Evolutionary conservation across 2,797 vertebrate genomes (phyloP).

Genomic region (Eulemur coronatus): DNA sequence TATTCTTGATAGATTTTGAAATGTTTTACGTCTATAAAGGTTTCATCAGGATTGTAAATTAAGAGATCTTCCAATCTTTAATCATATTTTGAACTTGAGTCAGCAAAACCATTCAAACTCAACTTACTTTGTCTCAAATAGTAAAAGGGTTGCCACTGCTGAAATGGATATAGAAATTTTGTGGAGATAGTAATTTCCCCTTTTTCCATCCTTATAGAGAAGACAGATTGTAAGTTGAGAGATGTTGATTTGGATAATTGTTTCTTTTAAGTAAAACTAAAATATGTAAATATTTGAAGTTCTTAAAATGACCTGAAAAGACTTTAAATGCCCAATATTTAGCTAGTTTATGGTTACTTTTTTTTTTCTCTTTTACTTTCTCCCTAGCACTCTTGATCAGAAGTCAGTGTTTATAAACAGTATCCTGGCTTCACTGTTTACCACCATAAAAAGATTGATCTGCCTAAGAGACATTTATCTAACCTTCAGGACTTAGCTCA

Average conservation of each 20-base stretch:
- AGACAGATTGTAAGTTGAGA: not conserved
- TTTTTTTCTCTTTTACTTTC: not conserved
- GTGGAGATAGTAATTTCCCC: not conserved
- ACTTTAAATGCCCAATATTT: not conserved
- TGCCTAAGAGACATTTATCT: not conserved
- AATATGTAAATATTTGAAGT: not conserved
- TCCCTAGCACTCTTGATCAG: not conserved
- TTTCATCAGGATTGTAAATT: constrained; percentile 49
- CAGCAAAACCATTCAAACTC: constrained; percentile 44
- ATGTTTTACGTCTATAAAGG: constrained; percentile 21
- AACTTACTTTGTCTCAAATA: not conserved
- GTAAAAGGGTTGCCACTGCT: not conserved
- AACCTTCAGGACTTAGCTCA: not conserved
- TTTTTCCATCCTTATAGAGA: not conserved
- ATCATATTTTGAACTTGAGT: not conserved
- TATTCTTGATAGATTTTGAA: constrained; percentile 53
- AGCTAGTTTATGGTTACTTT: not conserved
- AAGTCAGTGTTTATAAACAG: not conserved
- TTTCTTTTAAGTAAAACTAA: constrained; percentile 26
- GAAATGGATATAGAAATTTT: not conserved
- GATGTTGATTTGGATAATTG: not conserved
- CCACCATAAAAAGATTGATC: not conserved
- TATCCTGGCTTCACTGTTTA: not conserved
- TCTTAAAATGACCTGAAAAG: not conserved
- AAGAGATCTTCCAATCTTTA: not conserved